A percentile compares a stretch with the other conserved stretches of the same genome.
These are phyloP conservation scores for Muraenolepis orangiensis DNA, from an alignment of 2,797 vertebrate species.

Conservation along the genomic window DNA sequence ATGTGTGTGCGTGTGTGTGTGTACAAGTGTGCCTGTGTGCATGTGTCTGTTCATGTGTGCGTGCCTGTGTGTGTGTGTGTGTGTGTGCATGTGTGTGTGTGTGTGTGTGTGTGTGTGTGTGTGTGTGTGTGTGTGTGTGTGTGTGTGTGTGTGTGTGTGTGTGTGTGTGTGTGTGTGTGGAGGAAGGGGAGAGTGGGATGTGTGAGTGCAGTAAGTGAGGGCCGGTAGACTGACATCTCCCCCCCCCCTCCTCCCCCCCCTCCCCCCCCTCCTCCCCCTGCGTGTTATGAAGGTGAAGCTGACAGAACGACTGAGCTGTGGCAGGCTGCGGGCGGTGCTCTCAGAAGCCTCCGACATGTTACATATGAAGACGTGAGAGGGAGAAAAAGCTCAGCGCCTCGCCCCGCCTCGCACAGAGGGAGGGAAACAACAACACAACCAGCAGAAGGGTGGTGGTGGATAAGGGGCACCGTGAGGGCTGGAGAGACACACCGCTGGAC, in stretches of 20 bases:
- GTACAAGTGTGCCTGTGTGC: background rate
- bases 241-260: too few species aligned
- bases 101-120: slow-evolving; percentile 3
- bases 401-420: slow-evolving; percentile 32
- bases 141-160: background rate
- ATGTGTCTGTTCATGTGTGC: slow-evolving; percentile 3
- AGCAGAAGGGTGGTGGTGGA: slow-evolving; percentile 8
- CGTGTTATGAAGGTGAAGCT: slow-evolving; percentile 61
- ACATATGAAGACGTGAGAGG: slow-evolving; percentile 59
- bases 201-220: background rate
- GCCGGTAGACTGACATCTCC: slow-evolving; percentile 42
- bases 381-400: slow-evolving; percentile 46
- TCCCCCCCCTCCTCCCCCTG: background rate
- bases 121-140: background rate
- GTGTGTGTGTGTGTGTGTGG: slow-evolving; percentile 1
- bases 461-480: slow-evolving; percentile 31
- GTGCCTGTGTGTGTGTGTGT: slow-evolving; percentile 11
- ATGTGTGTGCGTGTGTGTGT: background rate
- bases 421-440: slow-evolving; percentile 15
- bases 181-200: background rate
- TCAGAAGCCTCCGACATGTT: slow-evolving; percentile 46
- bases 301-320: slow-evolving; percentile 66
- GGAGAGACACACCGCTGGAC: slow-evolving; percentile 43
- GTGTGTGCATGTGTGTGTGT: slow-evolving; percentile 13
- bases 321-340: slow-evolving; percentile 35